Percentiles rank a stretch among this genome's conserved stretches.
Evolutionary conservation across 2,113 vertebrate genomes (phyloP).

Genomic region (Anhinga anhinga): DNA sequence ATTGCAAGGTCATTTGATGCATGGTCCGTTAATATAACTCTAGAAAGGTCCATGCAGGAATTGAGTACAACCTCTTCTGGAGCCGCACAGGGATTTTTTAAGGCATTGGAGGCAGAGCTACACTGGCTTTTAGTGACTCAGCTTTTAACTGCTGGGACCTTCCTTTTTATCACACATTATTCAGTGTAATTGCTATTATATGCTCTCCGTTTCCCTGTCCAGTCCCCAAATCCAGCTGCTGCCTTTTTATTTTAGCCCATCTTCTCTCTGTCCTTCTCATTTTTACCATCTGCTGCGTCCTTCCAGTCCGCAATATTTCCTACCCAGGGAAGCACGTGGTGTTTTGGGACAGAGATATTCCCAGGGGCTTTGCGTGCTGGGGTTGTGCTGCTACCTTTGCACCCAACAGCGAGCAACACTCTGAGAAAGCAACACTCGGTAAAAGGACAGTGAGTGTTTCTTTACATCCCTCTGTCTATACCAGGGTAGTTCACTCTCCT

Average conservation of each 20-base stretch:
- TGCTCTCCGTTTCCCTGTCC: rapidly evolving
- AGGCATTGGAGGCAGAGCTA: background rate
- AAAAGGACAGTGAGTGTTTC: background rate
- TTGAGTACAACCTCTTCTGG: background rate
- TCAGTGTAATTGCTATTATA: background rate
- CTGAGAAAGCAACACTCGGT: no score
- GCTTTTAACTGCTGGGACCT: background rate
- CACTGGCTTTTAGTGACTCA: background rate
- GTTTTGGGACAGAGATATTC: background rate
- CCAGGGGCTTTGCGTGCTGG: background rate
- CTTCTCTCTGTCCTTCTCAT: background rate
- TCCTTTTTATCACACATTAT: background rate
- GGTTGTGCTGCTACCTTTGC: background rate
- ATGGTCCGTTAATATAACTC: background rate
- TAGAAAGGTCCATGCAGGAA: background rate
- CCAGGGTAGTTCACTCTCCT: background rate
- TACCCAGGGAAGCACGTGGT: no score
- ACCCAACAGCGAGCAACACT: background rate
- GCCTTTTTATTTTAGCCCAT: background rate
- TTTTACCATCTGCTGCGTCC: background rate
- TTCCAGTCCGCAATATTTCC: background rate
- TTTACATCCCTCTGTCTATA: background rate
- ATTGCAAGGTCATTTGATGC: background rate
- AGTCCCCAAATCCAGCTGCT: background rate
- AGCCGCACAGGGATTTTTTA: background rate